phyloP scores from a whole-genome alignment of 2,797 vertebrate genomes.

The Diceros bicornis region DNA sequence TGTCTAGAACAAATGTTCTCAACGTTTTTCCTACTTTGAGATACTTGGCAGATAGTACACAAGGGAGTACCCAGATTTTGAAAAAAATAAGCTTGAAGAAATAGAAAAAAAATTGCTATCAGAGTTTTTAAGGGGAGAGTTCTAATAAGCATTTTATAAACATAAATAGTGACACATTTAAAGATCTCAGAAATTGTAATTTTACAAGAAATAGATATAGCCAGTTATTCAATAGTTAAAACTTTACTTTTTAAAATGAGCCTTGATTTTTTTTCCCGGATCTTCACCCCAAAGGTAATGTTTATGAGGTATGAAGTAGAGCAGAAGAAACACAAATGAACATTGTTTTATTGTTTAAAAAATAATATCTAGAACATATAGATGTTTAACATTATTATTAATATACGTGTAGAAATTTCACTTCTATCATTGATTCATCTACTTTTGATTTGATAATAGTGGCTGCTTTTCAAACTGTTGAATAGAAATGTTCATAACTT shows the following conservation, averaged over 20 bases:
- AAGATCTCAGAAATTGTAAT: conserved; percentile 38
- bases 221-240: conserved; percentile 32
- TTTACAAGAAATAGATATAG: conserved; percentile 2
- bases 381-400: conserved; percentile 3
- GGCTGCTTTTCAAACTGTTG: conserved; percentile 50
- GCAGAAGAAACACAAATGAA: conserved; percentile 43
- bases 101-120: background rate
- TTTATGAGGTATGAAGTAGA: conserved; percentile 30
- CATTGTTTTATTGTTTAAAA: conserved; percentile 62
- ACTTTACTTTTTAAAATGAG: conserved; percentile 1
- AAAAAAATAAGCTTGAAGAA: conserved; percentile 50
- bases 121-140: conserved; percentile 25
- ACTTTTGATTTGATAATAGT: conserved; percentile 41
- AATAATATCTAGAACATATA: conserved; percentile 4
- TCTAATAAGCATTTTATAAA: conserved; percentile 34
- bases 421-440: conserved; percentile 57
- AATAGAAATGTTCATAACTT: conserved; percentile 26
- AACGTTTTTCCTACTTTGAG: conserved; percentile 55
- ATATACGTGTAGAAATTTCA: conserved; percentile 26
- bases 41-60: background rate
- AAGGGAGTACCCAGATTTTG: background rate
- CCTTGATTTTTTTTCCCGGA: conserved; percentile 54
- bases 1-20: conserved; percentile 51
- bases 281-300: conserved; percentile 15
- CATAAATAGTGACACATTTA: conserved; percentile 22